phyloP scores from a whole-genome alignment of 2,113 vertebrate species.

The Trogon surrucura region DNA sequence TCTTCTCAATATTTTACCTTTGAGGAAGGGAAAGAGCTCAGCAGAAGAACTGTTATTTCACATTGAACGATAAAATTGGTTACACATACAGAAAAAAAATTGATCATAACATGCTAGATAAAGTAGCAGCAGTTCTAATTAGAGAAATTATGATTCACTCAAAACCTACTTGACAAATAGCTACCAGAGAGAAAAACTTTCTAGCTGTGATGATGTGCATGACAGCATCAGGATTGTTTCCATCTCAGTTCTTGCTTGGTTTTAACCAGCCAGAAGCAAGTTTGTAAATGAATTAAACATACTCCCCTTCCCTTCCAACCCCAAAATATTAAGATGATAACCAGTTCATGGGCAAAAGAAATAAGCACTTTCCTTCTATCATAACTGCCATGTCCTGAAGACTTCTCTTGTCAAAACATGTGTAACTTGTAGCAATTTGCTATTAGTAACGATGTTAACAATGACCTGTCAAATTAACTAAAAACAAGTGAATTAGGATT shows the following conservation, averaged over 20 bases:
- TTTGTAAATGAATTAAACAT: background rate
- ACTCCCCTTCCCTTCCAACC: background rate
- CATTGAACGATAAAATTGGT: background rate
- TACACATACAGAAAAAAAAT: background rate
- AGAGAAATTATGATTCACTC: background rate
- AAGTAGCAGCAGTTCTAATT: background rate
- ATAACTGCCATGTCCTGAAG: slow-evolving; percentile 40
- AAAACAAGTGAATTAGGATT: slow-evolving; percentile 56
- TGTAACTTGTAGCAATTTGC: slow-evolving; percentile 55
- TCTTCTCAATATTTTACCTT: background rate
- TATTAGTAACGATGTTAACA: slow-evolving; percentile 61
- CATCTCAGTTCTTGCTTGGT: background rate
- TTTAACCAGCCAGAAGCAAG: background rate
- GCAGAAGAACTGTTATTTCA: background rate
- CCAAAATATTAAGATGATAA: background rate
- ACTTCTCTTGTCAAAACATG: slow-evolving; percentile 50
- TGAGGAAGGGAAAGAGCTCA: background rate
- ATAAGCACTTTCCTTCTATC: background rate
- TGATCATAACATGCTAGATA: background rate
- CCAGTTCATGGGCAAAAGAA: background rate
- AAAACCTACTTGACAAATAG: background rate
- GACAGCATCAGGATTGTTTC: background rate
- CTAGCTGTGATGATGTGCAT: background rate
- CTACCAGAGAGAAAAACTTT: background rate
- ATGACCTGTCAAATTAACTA: slow-evolving; percentile 70